Base-by-base conservation (phyloP, 2,888 invertebrate species). In the Nycteola revayana region DNA sequence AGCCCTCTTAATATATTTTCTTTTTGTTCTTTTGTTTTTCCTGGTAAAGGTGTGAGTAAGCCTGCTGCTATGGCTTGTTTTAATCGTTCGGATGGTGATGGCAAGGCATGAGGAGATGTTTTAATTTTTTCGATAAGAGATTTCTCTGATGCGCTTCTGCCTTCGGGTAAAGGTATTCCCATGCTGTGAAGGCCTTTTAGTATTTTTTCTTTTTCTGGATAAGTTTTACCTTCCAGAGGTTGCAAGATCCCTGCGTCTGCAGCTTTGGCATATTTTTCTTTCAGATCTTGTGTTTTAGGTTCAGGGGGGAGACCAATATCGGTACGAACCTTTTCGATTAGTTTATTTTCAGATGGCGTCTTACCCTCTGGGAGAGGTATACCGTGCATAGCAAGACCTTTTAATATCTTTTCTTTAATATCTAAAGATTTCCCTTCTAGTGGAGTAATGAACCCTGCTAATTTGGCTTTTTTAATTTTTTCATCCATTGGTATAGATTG, bases 1-100 rank as follows among this genome's bases (percentile, higher is more conserved):
- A 51, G 27, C 1, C 54, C 54, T 38, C 20, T 53, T 2, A 51
- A 66, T 24, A 63, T 61, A 23, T 35, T 55, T 34, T 62, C 65
- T 45, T 62, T 60, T 9, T 59, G 45, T 11, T 46, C 49, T 3
- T 31, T 17, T n/a, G n/a, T n/a, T n/a, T n/a, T n/a, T n/a, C n/a
- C n/a, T n/a, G n/a, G n/a, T n/a, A n/a, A n/a, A n/a, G n/a, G n/a
- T n/a, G n/a, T n/a, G n/a, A n/a, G n/a, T n/a, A n/a, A n/a, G n/a
- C n/a, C n/a, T n/a, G n/a, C n/a, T n/a, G n/a, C n/a, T n/a, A n/a
- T n/a, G n/a, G n/a, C n/a, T n/a, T n/a, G n/a, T n/a, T n/a, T n/a
- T n/a, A n/a, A n/a, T n/a, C n/a, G n/a, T n/a, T n/a, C n/a, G n/a
- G n/a, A n/a, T n/a, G n/a, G n/a, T n/a, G n/a, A n/a, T n/a, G n/a